Evolutionary conservation across 1,140 invertebrate genomes (phyloP).

Genomic region (Eurytemora carolleeae): DNA sequence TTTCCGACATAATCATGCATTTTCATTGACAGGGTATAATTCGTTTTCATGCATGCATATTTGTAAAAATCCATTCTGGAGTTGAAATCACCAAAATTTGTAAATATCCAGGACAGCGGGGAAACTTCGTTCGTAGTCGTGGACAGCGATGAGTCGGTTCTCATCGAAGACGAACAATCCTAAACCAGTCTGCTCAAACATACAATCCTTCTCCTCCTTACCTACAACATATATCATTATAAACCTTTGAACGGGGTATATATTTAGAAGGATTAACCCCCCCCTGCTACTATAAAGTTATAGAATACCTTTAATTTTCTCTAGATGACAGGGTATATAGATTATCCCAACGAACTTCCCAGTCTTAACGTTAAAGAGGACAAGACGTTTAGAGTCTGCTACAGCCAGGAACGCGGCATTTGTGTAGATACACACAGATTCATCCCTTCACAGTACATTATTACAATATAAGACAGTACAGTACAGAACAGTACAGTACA

Average conservation of each 20-base stretch:
- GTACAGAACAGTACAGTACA: too few species aligned
- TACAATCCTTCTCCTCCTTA: conserved; percentile 10
- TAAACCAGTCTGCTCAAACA: conserved; percentile 10
- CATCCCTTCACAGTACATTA: conserved; percentile 3
- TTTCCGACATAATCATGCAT: too few species aligned
- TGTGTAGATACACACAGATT: conserved; percentile 12
- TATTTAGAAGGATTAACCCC: too few species aligned
- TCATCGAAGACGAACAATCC: conserved; percentile 10
- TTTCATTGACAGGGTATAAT: too few species aligned
- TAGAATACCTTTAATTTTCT: conserved; percentile 6
- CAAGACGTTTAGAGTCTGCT: conserved; percentile 6
- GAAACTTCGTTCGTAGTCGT: conserved; percentile 11
- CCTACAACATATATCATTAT: too few species aligned
- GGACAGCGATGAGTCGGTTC: conserved; percentile 7
- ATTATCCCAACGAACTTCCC: not conserved
- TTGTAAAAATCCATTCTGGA: too few species aligned
- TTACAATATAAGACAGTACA: too few species aligned
- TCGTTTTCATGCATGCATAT: too few species aligned
- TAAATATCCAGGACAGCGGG: conserved; percentile 12
- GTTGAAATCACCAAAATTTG: conserved; percentile 11
- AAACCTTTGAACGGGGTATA: too few species aligned
- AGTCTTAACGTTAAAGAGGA: conserved; percentile 9
- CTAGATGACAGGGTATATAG: conserved; percentile 6
- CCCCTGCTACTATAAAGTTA: too few species aligned
- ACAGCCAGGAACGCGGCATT: conserved; percentile 2